Percentiles rank a stretch among this genome's conserved stretches.
phyloP scores from a whole-genome alignment of 2,113 vertebrate genomes.

The Tursiops truncatus region DNA sequence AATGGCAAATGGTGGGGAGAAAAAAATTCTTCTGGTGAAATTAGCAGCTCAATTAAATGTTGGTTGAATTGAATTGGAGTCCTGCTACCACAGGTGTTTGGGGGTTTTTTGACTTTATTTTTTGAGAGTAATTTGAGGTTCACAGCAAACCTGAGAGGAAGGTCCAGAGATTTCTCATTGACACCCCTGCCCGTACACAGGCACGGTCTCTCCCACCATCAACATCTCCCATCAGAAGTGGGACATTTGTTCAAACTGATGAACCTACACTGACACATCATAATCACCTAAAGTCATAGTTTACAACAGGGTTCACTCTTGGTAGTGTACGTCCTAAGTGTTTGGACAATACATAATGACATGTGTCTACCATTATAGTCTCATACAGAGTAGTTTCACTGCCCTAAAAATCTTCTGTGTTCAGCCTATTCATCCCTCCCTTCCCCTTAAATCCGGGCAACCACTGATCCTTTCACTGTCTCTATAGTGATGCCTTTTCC shows the following conservation, averaged over 20 bases:
- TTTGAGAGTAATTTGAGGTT: neutral
- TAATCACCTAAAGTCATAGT: too few relatives aligned
- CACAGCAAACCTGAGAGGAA: neutral
- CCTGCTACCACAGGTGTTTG: neutral
- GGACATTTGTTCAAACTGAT: neutral
- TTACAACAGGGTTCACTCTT: neutral
- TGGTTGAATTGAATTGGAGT: neutral
- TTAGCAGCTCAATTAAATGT: neutral
- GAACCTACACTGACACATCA: accelerated
- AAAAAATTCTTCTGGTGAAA: neutral
- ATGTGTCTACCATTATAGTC: accelerated
- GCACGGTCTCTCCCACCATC: accelerated
- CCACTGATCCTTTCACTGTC: neutral
- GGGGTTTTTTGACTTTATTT: neutral
- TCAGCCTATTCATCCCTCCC: accelerated
- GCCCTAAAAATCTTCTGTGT: neutral
- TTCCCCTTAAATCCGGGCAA: neutral
- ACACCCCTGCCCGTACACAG: accelerated
- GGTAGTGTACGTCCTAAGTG: accelerated
- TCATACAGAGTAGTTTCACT: accelerated
- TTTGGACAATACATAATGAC: accelerated
- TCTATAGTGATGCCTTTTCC: neutral
- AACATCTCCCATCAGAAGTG: accelerated
- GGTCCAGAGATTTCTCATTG: neutral
- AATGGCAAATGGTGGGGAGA: neutral